A percentile compares a stretch with the other conserved stretches of the same genome.
phyloP scores from a whole-genome alignment of 1,140 invertebrate genomes.

The Latrodectus geometricus region DNA sequence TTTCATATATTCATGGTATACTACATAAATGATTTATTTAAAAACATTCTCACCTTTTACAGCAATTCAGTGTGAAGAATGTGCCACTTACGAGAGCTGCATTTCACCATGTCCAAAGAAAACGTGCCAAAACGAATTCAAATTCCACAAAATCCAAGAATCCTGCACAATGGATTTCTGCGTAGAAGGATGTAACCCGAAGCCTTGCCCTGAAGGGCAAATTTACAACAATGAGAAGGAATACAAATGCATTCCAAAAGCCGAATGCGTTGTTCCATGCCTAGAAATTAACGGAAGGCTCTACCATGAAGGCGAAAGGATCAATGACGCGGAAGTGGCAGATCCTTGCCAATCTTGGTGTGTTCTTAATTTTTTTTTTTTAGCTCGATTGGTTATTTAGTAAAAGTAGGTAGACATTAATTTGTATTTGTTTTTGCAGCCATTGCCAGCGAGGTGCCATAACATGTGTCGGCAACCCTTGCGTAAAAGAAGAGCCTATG shows the following conservation, averaged over 20 bases:
- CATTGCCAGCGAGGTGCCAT: constrained; percentile 48
- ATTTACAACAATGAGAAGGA: constrained; percentile 79
- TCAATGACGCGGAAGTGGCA: constrained; percentile 71
- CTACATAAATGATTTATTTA: too few relatives aligned
- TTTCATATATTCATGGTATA: too few relatives aligned
- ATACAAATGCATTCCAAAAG: constrained; percentile 77
- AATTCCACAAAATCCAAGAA: constrained; percentile 71
- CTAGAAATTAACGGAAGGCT: constrained; percentile 42
- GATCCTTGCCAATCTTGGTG: constrained; percentile 83
- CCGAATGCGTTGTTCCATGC: constrained; percentile 82
- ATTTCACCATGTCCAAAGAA: constrained; percentile 82
- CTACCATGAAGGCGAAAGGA: constrained; percentile 62
- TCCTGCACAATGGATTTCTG: constrained; percentile 81
- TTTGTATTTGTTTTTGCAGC: background rate
- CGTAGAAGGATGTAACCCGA: constrained; percentile 81
- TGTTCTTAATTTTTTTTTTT: background rate
- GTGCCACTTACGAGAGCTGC: constrained; percentile 83
- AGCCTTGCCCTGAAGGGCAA: constrained; percentile 78
- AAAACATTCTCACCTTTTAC: constrained; percentile 49
- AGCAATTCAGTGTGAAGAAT: constrained; percentile 90
- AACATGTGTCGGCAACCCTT: constrained; percentile 41
- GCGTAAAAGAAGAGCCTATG: constrained; percentile 63
- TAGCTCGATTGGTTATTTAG: background rate
- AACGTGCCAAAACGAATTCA: constrained; percentile 85
- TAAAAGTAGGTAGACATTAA: background rate